Percentiles rank a stretch among this genome's conserved stretches.
phyloP scores from a whole-genome alignment of 2,888 invertebrate genomes.

The Masnerella sp. region DNA sequence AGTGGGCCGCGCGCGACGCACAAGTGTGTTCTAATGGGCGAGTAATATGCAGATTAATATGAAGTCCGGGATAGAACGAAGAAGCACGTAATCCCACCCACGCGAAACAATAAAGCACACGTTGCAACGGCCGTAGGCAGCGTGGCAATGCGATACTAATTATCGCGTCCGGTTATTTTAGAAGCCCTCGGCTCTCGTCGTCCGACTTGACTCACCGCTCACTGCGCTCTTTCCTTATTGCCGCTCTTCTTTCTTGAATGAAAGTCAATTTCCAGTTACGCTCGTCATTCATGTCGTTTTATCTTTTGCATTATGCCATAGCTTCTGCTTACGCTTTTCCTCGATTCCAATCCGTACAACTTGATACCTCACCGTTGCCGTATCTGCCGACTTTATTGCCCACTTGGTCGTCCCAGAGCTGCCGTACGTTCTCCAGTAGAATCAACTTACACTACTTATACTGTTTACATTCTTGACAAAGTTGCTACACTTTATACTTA shows the following conservation, averaged over 20 bases:
- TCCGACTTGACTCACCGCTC: constrained; percentile 28
- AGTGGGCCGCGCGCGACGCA: background rate
- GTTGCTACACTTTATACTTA: no score
- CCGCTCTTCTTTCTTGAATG: constrained; percentile 47
- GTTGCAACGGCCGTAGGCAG: constrained; percentile 48
- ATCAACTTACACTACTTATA: no score
- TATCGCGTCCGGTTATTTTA: constrained; percentile 67
- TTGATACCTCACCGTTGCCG: no score
- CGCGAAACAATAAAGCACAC: constrained; percentile 63
- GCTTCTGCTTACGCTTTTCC: no score
- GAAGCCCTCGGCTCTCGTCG: constrained; percentile 34
- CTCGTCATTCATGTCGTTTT: constrained; percentile 51
- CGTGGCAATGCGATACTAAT: constrained; percentile 65
- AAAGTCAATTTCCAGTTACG: constrained; percentile 54
- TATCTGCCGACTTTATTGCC: no score
- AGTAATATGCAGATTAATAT: constrained; percentile 41
- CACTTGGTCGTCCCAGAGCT: no score
- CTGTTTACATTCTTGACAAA: no score
- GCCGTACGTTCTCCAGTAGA: no score
- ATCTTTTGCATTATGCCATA: constrained; percentile 7
- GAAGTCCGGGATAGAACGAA: constrained; percentile 29
- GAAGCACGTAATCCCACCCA: constrained; percentile 63
- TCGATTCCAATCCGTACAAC: no score
- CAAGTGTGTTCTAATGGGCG: constrained; percentile 12
- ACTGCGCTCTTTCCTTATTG: constrained; percentile 22